Percentiles rank a stretch among this genome's conserved stretches.
These are phyloP conservation scores for Coracopsis vasa DNA, from an alignment of 2,113 vertebrate species.

Conservation along the genomic window DNA sequence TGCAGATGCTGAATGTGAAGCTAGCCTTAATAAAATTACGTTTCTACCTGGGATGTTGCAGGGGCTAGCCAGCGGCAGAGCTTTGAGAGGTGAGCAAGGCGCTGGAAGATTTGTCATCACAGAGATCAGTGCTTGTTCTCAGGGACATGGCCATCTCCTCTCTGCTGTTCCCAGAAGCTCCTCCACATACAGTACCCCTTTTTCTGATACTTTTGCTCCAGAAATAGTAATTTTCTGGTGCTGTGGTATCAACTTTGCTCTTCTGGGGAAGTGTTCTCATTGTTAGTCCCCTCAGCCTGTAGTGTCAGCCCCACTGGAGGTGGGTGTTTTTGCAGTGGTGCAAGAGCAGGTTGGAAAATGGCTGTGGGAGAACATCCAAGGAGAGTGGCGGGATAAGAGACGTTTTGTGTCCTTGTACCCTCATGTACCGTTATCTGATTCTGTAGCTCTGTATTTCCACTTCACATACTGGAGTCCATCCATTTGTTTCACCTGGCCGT, in stretches of 20 bases:
- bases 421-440: rapidly evolving
- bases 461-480: rapidly evolving
- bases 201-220: not conserved
- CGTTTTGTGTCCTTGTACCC: rapidly evolving
- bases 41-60: too few relatives aligned
- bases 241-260: not conserved
- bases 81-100: too few relatives aligned
- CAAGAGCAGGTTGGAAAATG: not conserved
- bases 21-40: too few relatives aligned
- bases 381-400: not conserved
- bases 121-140: not conserved
- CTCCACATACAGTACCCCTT: rapidly evolving
- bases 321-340: not conserved
- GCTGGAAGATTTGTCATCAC: too few relatives aligned
- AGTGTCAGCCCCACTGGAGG: not conserved
- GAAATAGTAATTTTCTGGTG: rapidly evolving
- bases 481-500: rapidly evolving
- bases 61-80: too few relatives aligned
- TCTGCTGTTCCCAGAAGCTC: not conserved
- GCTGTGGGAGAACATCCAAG: not conserved
- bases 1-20: too few relatives aligned
- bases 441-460: not conserved
- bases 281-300: not conserved
- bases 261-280: rapidly evolving
- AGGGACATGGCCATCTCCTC: not conserved